These are phyloP conservation scores for Poecilia gillii DNA, from an alignment of 2,797 vertebrate species.

Conservation along the genomic window DNA sequence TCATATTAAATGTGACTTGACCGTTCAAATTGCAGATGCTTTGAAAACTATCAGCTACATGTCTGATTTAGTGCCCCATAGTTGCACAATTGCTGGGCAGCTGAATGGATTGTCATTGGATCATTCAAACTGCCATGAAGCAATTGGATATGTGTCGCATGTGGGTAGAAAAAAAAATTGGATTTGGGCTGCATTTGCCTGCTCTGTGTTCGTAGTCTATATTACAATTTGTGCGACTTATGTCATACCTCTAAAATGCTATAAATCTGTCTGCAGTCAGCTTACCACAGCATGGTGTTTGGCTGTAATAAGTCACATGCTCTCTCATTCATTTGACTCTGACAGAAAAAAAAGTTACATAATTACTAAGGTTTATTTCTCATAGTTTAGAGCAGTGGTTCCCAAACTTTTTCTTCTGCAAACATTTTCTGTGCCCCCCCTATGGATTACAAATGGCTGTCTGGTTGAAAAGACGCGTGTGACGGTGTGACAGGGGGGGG, in stretches of 20 bases:
- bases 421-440: too few relatives aligned
- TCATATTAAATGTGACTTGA: neutral
- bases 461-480: too few relatives aligned
- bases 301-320: neutral
- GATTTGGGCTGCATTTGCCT: neutral
- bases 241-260: neutral
- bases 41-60: neutral
- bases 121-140: neutral
- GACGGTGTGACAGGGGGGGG: too few relatives aligned
- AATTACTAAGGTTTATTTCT: neutral
- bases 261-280: neutral
- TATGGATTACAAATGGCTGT: too few relatives aligned
- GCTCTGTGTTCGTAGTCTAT: neutral
- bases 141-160: neutral
- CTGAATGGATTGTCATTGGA: neutral
- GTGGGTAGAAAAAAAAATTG: neutral
- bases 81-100: neutral
- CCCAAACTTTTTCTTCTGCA: too few relatives aligned
- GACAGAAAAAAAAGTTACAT: neutral
- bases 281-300: neutral
- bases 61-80: neutral
- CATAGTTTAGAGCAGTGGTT: neutral
- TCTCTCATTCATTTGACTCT: neutral
- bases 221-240: neutral
- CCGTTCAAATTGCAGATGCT: neutral